phyloP scores from a whole-genome alignment of 2,113 vertebrate species.

The Nesogale talazaci region DNA sequence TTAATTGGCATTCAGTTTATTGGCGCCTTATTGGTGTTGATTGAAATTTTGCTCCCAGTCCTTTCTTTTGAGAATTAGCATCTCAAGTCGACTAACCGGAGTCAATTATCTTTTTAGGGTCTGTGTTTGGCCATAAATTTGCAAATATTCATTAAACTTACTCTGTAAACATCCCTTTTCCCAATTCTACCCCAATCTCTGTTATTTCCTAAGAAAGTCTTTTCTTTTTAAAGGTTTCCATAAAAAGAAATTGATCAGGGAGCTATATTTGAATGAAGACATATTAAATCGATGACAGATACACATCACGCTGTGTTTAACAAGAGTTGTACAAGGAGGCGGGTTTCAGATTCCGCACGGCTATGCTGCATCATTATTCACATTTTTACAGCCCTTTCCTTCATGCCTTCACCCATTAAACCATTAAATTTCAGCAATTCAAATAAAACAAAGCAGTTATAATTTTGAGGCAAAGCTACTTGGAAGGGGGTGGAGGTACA shows the following conservation, averaged over 20 bases:
- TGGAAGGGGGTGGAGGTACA: constrained; percentile 68
- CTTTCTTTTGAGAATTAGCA: constrained; percentile 67
- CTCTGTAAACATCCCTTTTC: constrained; percentile 59
- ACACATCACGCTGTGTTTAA: constrained; percentile 89
- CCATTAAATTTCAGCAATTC: constrained; percentile 67
- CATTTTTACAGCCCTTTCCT: constrained; percentile 80
- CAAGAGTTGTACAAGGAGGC: constrained; percentile 83
- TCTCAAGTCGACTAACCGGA: constrained; percentile 55
- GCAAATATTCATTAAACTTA: constrained; percentile 77
- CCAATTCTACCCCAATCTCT: constrained; percentile 67
- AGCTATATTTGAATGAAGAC: constrained; percentile 91
- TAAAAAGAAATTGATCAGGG: constrained; percentile 88
- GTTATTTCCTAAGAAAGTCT: constrained; percentile 79
- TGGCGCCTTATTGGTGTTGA: constrained; percentile 79
- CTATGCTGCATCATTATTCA: constrained; percentile 75
- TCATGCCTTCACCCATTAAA: constrained; percentile 73
- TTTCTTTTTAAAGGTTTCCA: constrained; percentile 82
- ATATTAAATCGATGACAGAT: constrained; percentile 92
- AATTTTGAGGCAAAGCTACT: constrained; percentile 71
- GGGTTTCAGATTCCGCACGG: constrained; percentile 75
- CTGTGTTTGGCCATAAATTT: constrained; percentile 72
- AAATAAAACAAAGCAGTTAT: constrained; percentile 73
- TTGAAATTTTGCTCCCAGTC: constrained; percentile 79
- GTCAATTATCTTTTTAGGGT: constrained; percentile 70
- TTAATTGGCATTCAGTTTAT: constrained; percentile 81